phyloP scores from a whole-genome alignment of 2,888 invertebrate genomes.

The Cheilosia scutellata region DNA sequence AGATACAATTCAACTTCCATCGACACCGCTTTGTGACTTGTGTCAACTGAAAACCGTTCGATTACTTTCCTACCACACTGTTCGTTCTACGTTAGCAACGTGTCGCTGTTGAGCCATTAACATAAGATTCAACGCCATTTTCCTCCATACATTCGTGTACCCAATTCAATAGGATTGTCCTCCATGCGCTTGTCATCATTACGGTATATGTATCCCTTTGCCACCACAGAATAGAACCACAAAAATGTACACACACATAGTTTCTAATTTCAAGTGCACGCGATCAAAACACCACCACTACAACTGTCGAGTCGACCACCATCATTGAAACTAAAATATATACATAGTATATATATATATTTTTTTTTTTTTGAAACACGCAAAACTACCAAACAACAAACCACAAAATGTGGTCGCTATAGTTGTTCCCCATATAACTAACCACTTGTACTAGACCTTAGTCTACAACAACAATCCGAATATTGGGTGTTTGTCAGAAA shows the following conservation, averaged over 20 bases:
- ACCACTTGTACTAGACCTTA: slow-evolving; percentile 26
- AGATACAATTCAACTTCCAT: too few relatives aligned
- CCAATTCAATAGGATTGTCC: background rate
- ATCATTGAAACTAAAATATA: slow-evolving; percentile 2
- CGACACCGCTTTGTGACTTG: too few relatives aligned
- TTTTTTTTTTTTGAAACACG: slow-evolving; percentile 45
- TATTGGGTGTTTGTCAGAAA: slow-evolving; percentile 41
- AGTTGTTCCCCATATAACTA: slow-evolving; percentile 34
- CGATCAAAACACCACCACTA: slow-evolving; percentile 66
- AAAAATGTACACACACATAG: background rate
- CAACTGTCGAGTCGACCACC: slow-evolving; percentile 27
- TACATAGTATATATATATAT: slow-evolving; percentile 23
- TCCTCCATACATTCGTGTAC: background rate
- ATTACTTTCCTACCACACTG: slow-evolving; percentile 23
- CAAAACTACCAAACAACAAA: slow-evolving; percentile 68
- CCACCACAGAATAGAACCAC: slow-evolving; percentile 26
- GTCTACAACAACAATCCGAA: slow-evolving; percentile 61
- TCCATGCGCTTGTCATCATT: slow-evolving; percentile 22
- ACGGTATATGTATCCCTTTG: background rate
- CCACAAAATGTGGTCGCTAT: slow-evolving; percentile 67
- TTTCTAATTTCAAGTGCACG: slow-evolving; percentile 62
- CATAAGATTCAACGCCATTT: background rate
- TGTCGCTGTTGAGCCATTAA: background rate
- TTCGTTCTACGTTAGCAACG: background rate
- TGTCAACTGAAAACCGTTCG: background rate